A percentile compares a stretch with the other conserved stretches of the same genome.
Conservation (phyloP, 1,140 invertebrate species). For the Bombus vancouverensis region DNA sequence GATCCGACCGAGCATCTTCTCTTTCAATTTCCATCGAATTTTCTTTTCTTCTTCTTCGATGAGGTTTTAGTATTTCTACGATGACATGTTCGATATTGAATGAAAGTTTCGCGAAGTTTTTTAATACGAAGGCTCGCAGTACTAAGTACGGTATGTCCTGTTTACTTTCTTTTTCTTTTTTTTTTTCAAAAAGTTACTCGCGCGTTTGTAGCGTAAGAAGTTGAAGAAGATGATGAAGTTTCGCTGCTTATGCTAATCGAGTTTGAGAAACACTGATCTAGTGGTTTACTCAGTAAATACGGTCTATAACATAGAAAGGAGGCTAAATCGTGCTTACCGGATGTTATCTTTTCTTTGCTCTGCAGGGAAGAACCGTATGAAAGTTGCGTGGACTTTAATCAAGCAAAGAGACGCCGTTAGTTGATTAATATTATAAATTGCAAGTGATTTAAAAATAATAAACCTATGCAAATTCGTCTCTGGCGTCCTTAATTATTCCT, state of each 20-base stretch:
- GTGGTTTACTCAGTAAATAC: constrained; percentile 29
- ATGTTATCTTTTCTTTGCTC: constrained; percentile 28
- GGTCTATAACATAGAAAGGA: constrained; percentile 18
- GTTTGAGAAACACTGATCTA: constrained; percentile 23
- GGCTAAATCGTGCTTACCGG: constrained; percentile 13
- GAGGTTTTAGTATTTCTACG: background rate
- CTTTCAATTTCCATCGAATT: too few relatives aligned
- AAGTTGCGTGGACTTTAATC: constrained; percentile 10
- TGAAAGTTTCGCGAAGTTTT: background rate
- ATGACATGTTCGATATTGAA: background rate
- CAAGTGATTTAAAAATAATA: background rate
- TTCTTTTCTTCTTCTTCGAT: background rate
- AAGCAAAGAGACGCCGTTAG: background rate
- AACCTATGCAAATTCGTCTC: background rate
- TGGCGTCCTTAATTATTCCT: background rate
- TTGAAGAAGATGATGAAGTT: background rate
- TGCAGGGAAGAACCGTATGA: background rate
- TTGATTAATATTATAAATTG: background rate
- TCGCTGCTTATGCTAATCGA: constrained; percentile 1
- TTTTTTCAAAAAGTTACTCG: background rate
- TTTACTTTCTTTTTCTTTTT: too few relatives aligned
- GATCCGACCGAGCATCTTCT: too few relatives aligned
- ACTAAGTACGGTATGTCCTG: too few relatives aligned
- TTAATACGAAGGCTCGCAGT: background rate
- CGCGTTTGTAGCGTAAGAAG: background rate